Base-by-base conservation (phyloP, 1,140 invertebrate genomes). In the Drosophila navojoa region DNA sequence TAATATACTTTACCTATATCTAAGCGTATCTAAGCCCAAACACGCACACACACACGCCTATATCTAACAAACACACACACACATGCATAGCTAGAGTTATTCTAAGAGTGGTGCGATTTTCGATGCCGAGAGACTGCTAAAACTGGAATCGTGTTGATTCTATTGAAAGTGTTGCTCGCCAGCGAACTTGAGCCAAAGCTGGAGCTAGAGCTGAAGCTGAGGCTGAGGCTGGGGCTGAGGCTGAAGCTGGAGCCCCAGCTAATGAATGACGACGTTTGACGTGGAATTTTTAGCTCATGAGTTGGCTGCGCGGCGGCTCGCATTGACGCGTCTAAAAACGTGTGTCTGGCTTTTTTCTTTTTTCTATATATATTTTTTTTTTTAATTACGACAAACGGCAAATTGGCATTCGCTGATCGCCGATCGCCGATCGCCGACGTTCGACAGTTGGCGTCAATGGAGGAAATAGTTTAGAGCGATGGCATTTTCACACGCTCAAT, bases 241-340 rank as follows among this genome's bases (percentile, higher is more conserved):
- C 64, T 60, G 9, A 7, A 9, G 44, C 40, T 60, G 9, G 15
- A 40, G 35, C 29, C 35, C 27, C 50, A 68, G 71, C 67, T 86
- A 87, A 86, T 86, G 82, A 86, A 87, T 87, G 84, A 72, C 82
- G 76, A 86, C 76, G 75, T 73, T 86, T 76, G 64, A 80, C 69
- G 80, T 84, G 81, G 81, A 85, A 85, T 87, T 76, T 76, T 76
- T 86, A 77, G 81, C 81, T 87, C 79, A 87, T 86, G 81, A 84
- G 81, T 45, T 84, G 61, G 60, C 72, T 47, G 54, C 25, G 13
- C 50, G 50, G 47, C 61, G 38, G 22, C 70, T 55, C 72, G 58
- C 67, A 49, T 69, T 53, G 67, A 62, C 58, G 50, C 44, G 55
- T 67, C 42, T 67, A 32, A 47, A 59, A 47, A 82, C 76, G 75